Base-by-base conservation (phyloP, 2,113 vertebrate genomes). In the Ammodytes marinus region DNA sequence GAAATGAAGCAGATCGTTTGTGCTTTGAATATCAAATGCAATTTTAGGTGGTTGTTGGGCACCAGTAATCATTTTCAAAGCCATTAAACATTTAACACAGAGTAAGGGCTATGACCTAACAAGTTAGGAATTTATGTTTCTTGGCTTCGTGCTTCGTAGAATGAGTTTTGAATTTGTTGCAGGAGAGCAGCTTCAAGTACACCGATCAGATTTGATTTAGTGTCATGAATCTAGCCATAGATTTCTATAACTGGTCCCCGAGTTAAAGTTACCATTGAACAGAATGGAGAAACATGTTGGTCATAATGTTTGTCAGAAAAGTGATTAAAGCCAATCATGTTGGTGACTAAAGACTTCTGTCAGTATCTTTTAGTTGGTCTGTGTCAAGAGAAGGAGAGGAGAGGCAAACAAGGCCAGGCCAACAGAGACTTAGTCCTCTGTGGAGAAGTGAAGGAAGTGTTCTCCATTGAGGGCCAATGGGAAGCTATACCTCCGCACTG, bases 371-470 rank as follows among this genome's bases (percentile, higher is more conserved):
- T 37, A 13, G 13, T 2, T 8, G 13, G 15, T 14, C 42, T 27
- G 60, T 11, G 11, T 45, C 39, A 10, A 53, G 15, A 12, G 46
- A 63, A 8, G 59, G 37, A 72, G n/a, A 60, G 12, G 50, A 0
- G 9, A 55, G 37, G 42, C 40, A 58, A 61, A 66, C 53, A 64
- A 50, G n/a, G 57, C 50, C 7, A 15, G 37, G 74, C 49, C 67
- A 42, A 13, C 52, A 57, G 58, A 74, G 65, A 75, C 64, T 46
- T 71, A 10, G 60, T 54, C 64, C 69, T 54, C 7, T 58, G 52
- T 52, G 17, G 43, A 54, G 6, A 17, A 57, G n/a, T 54, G 61
- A 61, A 78, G 74, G 54, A 85, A 80, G 79, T 61, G 27, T 40
- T 78, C 60, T 82, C 72, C 45, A 37, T 27, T 27, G 3, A 58